A percentile compares a stretch with the other conserved stretches of the same genome.
Evolutionary conservation across 2,888 invertebrate species (phyloP).

Genomic region (Cyclophora punctaria): DNA sequence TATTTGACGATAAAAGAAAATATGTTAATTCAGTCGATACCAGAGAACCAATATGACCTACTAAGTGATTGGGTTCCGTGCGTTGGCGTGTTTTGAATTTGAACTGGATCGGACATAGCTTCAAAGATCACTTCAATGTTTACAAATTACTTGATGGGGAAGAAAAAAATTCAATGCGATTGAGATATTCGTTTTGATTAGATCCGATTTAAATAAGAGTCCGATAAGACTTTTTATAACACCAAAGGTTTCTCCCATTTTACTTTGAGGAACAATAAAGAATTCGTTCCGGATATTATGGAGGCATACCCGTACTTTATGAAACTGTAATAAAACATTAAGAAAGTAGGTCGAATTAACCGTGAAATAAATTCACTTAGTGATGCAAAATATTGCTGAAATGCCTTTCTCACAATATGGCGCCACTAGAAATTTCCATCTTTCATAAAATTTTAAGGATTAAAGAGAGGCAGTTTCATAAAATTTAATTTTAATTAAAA

Average conservation of each 20-base stretch:
- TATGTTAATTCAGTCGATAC: conserved; percentile 67
- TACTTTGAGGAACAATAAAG: conserved; percentile 15
- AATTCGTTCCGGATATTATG: conserved; percentile 25
- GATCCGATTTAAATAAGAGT: conserved; percentile 37
- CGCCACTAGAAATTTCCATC: conserved; percentile 68
- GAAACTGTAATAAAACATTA: conserved; percentile 32
- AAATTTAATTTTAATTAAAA: conserved; percentile 71
- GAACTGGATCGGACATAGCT: conserved; percentile 33
- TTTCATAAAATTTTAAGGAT: conserved; percentile 70
- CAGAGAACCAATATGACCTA: conserved; percentile 65
- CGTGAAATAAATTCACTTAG: conserved; percentile 56
- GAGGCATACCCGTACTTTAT: conserved; percentile 22
- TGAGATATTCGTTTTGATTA: conserved; percentile 48
- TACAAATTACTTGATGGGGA: conserved; percentile 54
- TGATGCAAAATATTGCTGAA: conserved; percentile 64
- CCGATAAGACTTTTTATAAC: conserved; percentile 20
- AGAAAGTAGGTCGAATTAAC: conserved; percentile 53
- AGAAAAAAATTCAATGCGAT: conserved; percentile 42
- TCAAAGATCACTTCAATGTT: conserved; percentile 59
- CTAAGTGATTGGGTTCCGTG: conserved; percentile 72
- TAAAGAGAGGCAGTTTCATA: conserved; percentile 54
- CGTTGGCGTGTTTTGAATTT: conserved; percentile 64
- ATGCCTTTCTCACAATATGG: conserved; percentile 70
- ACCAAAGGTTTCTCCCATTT: conserved; percentile 13
- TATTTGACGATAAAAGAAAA: conserved; percentile 69